These are phyloP conservation scores for Hylia prasina DNA, from an alignment of 2,113 vertebrate species.

Conservation along the genomic window DNA sequence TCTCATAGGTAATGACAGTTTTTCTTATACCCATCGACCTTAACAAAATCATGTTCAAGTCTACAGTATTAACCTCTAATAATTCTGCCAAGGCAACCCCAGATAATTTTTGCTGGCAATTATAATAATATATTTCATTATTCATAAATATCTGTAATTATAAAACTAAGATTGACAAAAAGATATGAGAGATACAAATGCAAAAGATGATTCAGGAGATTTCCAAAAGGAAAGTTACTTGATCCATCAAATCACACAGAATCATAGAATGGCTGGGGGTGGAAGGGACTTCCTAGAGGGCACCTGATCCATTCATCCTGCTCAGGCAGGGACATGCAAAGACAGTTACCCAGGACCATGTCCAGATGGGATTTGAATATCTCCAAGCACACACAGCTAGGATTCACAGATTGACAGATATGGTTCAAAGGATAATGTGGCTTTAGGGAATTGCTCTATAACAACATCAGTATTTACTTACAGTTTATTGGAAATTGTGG, in stretches of 20 bases:
- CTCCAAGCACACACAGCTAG: not conserved
- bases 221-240: not conserved
- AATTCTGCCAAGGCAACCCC: not conserved
- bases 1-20: not conserved
- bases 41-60: not conserved
- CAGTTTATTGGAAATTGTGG: conserved; percentile 81
- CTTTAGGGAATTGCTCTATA: not conserved
- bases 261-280: not conserved
- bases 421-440: not conserved
- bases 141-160: not conserved
- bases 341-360: not conserved
- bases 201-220: not conserved
- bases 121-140: not conserved
- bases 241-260: not conserved
- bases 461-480: conserved; percentile 73
- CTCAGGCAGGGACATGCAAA: not conserved
- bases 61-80: not conserved
- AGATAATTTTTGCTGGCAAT: not conserved
- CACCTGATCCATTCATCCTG: not conserved
- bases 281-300: not conserved
- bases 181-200: not conserved
- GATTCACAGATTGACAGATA: not conserved
- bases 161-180: not conserved
- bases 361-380: not conserved
- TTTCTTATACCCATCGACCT: not conserved